Evolutionary conservation across 35 echinoderm and acorn worm species (phyloP), one percentile per base, ranked within the genome.

Genomic region (Stichopus chloronotus): DNA sequence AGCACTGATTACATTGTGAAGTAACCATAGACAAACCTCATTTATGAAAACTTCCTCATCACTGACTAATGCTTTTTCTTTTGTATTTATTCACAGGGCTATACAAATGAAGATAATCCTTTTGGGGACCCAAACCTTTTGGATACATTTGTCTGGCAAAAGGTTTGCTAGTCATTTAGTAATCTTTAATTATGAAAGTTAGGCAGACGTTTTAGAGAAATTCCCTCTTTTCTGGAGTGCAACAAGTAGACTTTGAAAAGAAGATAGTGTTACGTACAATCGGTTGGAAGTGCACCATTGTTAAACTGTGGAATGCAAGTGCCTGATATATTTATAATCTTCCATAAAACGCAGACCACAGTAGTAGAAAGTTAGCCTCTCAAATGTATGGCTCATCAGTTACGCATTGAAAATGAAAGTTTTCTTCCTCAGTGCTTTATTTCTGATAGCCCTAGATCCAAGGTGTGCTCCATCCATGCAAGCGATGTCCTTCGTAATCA

Each of bases 21-120:
- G 13, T 21, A 72, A 16, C 1, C 69, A 16, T 72, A 4, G 13
- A 72, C 22, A 2, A 2, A 22, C 22, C 13, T 16, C 22, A 72
- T 4, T 72, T 21, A 13, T 72, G 69, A 72, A 22, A 22, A 72
- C 22, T 16, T 72, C 4, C 22, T 21, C 13, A 22, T 72, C 80
- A 83, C 12, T 13, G 13, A 83, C 52, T 25, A 43, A 78, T 91
- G 6, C 78, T 13, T 10, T 13, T 57, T 83, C 74, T 55, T 76
- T 90, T 57, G 57, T 25, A 90, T 84, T 72, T 53, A 63, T 94
- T 93, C 55, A 71, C 90, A 98, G 97, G 97, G 95, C 14, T 98
- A 98, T 57, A 98, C 97, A 25, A 98, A 98, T 90, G 95, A 91
- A 91, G 97, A 98, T 77, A 98, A 98, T 79, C 97, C 97, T 53